Percentiles rank a stretch among this genome's conserved stretches.
phyloP scores from a whole-genome alignment of 1,140 invertebrate species.

The Penaeus indicus region DNA sequence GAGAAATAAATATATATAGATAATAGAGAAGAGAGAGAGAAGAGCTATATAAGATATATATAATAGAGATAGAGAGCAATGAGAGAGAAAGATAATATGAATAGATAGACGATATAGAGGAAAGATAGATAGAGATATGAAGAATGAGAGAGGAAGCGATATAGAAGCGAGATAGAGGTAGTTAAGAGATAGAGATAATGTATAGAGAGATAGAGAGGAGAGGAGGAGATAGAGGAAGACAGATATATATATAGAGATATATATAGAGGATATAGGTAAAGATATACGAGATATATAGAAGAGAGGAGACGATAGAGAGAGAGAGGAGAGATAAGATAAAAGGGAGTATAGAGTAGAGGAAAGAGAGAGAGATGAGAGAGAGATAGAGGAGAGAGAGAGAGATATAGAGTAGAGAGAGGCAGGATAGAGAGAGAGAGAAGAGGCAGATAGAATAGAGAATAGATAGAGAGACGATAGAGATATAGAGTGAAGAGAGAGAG shows the following conservation, averaged over 20 bases:
- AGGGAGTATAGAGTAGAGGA: background rate
- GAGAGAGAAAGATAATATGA: constrained; percentile 29
- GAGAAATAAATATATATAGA: constrained; percentile 29
- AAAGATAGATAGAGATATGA: constrained; percentile 19
- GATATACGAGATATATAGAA: too few species aligned
- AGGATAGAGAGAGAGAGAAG: too few species aligned
- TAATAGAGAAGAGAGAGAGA: constrained; percentile 23
- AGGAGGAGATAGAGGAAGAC: too few species aligned
- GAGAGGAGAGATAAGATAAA: background rate
- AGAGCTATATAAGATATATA: background rate
- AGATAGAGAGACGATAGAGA: too few species aligned
- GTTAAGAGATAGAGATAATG: too few species aligned
- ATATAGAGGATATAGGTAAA: too few species aligned
- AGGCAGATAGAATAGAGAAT: background rate
- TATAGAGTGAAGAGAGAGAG: too few species aligned
- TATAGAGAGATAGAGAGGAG: too few species aligned
- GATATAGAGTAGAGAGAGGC: too few species aligned
- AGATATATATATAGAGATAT: too few species aligned
- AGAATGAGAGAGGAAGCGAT: constrained; percentile 26
- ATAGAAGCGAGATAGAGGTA: too few species aligned
- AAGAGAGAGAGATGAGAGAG: constrained; percentile 12
- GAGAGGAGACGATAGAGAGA: background rate
- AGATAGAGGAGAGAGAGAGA: constrained; percentile 19
- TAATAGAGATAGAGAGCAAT: background rate
- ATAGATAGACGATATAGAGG: background rate